Percentiles rank a stretch among this genome's conserved stretches.
Evolutionary conservation across 2,113 vertebrate genomes (phyloP).

Genomic region (Seriola quinqueradiata): DNA sequence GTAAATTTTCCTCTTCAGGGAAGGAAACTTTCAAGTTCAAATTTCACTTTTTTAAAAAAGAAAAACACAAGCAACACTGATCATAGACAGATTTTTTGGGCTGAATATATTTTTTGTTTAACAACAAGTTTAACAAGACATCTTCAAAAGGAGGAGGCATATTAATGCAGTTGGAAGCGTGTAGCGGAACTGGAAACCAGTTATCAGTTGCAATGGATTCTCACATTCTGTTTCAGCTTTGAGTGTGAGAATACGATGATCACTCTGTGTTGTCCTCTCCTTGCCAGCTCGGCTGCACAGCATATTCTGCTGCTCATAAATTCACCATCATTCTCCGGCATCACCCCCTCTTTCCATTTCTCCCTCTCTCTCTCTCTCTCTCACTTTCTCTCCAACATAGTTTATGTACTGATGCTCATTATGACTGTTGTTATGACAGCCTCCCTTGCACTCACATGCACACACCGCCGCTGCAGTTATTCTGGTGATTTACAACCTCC

Average conservation of each 20-base stretch:
- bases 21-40: too few relatives aligned
- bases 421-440: conserved; percentile 74
- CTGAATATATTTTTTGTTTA: background rate
- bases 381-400: conserved; percentile 30
- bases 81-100: too few relatives aligned
- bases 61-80: background rate
- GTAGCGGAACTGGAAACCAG: conserved; percentile 19
- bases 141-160: background rate
- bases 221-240: conserved; percentile 16
- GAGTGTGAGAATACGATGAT: conserved; percentile 43
- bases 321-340: conserved; percentile 34
- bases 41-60: too few relatives aligned
- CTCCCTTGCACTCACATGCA: conserved; percentile 54
- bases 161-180: background rate
- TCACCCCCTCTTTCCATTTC: conserved; percentile 23
- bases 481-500: conserved; percentile 63
- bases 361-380: conserved; percentile 10
- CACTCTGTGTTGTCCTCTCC: conserved; percentile 42
- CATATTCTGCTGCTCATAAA: conserved; percentile 44
- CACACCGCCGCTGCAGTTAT: conserved; percentile 50
- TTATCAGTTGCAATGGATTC: conserved; percentile 40
- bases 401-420: conserved; percentile 74
- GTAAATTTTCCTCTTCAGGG: too few relatives aligned
- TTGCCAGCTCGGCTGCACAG: conserved; percentile 27
- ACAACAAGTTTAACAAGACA: conserved; percentile 1